Evolutionary conservation across 1,140 invertebrate genomes (phyloP).

Genomic region (Panagrolaimus sp.): DNA sequence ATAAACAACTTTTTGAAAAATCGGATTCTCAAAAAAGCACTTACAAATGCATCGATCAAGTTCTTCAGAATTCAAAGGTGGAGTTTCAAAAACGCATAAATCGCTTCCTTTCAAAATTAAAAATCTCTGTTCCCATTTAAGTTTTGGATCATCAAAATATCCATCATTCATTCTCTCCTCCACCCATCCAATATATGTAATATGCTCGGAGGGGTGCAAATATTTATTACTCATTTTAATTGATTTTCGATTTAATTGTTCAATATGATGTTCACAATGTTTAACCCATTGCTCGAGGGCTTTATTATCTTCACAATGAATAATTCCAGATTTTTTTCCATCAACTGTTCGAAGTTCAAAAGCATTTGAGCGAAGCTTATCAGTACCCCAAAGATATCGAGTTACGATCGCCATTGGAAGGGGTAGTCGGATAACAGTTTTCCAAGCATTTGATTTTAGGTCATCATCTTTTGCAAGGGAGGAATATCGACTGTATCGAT

Average conservation of each 20-base stretch:
- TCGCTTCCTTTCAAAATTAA: constrained; percentile 85
- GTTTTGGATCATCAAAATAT: constrained; percentile 62
- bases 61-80: constrained; percentile 65
- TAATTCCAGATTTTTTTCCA: constrained; percentile 72
- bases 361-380: constrained; percentile 79
- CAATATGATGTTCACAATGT: constrained; percentile 84
- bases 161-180: constrained; percentile 73
- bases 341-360: constrained; percentile 89
- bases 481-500: not conserved
- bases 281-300: constrained; percentile 88
- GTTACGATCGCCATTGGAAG: constrained; percentile 91
- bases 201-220: constrained; percentile 69
- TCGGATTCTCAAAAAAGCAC: no score
- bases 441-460: constrained; percentile 40
- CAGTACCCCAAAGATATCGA: constrained; percentile 86
- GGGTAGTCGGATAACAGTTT: constrained; percentile 65
- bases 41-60: constrained; percentile 63
- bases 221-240: constrained; percentile 80
- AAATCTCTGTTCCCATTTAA: constrained; percentile 84
- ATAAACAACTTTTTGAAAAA: no score
- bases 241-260: constrained; percentile 70
- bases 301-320: constrained; percentile 81
- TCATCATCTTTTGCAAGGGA: constrained; percentile 30
- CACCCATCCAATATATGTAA: constrained; percentile 93
- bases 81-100: constrained; percentile 68